Evolutionary conservation across 2,113 vertebrate species (phyloP), one percentile per base, ranked within the genome.

Genomic region (Sylvicapra grimmia): DNA sequence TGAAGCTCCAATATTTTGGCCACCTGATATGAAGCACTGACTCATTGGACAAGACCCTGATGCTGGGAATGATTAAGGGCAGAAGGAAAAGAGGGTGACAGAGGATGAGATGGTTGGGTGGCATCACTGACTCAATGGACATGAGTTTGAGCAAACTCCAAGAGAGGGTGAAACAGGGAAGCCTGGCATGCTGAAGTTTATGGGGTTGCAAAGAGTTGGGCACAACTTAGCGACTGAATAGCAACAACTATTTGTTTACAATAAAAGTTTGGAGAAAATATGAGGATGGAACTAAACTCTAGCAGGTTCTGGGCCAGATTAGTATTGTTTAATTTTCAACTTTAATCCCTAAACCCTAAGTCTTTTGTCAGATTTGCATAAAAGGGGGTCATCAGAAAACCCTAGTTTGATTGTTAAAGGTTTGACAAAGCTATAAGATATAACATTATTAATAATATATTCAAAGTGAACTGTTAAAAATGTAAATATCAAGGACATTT

Each of bases 401-500:
- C 91, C 7, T 63, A 23, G 7, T 90, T 94, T 83, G 5, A 86
- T 59, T 91, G 63, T 7, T 95, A 47, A 58, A 19, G 14, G 49
- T 53, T 94, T 93, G 63, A 15, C 87, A 5, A 83, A 40, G 19
- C 53, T 96, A n/a, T 65, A 95, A 79, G 14, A 56, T 96, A 85
- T 21, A 94, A 54, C 2, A 14, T 93, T 89, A 72, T 2, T 97
- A 97, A 88, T 82, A 91, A 59, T 8, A 85, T n/a, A 83, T 77
- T 90, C 93, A 85, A 97, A 95, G 83, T 93, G 10, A 94, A 93
- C 3, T 7, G 97, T 97, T 95, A 94, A 94, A 36, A 97, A 77
- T 44, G 84, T 40, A 98, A 98, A 92, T 27, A 82, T 29, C 11
- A 53, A 93, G 97, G 58, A 95, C 49, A 97, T 88, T 93, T 89